Evolutionary conservation across 2,113 vertebrate species (phyloP), one percentile per base, ranked within the genome.

Genomic region (Poecile atricapillus): DNA sequence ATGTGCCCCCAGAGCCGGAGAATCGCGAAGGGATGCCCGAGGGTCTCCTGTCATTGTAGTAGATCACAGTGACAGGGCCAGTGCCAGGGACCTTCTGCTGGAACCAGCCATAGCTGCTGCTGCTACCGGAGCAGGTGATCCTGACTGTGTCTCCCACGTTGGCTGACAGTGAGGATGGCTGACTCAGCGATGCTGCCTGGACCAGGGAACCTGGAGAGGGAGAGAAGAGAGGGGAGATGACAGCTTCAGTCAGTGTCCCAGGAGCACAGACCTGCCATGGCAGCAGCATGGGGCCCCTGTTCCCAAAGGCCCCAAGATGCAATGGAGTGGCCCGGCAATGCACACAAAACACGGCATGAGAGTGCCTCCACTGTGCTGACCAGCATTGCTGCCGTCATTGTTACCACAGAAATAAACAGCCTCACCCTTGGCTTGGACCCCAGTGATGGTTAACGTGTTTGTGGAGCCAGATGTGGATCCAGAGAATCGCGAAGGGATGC

Each of bases 1-100:
- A 75, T 0, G 41, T 75, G 33, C 0, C 3, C 0, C 39, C 39
- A 39, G 39, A 39, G 25, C 43, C 25, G 4, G 55, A 59, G 55
- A 75, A 73, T 73, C 22, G 30, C 9, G 69, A 55, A 76, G 74
- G 69, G 69, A 73, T 73, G 39, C 9, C 52, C 12, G 39, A 43
- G 39, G 69, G 69, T 71, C 69, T 41, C 15, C 41, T 17, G 69
- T 24, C 15, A 55, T 33, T 19, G 10, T 13, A 23, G 39, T 71
- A 73, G 50, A 55, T 73, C 69, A 71, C 6, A 43, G 69, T 43
- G 69, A 55, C 50, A 73, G 22, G 69, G 30, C 0, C 50, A 55
- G 0, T 55, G 30, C 69, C 69, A 43, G 69, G 69, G 30, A 11
- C 37, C 20, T 70, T 70, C 49, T 70, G 68, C 35, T 71, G 49